phyloP scores from a whole-genome alignment of 2,113 vertebrate species.

The Cyphomyrus plagiostoma region DNA sequence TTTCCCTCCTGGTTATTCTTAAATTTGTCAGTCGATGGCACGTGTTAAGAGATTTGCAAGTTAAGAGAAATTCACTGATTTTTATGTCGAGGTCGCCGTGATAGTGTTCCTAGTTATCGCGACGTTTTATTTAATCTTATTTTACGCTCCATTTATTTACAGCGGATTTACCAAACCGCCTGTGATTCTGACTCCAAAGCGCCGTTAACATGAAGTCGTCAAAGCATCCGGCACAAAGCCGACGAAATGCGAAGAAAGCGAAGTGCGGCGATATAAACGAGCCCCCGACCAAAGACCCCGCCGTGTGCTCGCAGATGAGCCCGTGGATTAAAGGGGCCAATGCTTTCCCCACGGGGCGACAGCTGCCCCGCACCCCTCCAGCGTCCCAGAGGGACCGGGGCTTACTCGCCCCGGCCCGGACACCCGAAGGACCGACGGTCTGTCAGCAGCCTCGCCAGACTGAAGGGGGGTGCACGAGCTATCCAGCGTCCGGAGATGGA shows the following conservation, averaged over 20 bases:
- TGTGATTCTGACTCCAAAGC: too few relatives aligned
- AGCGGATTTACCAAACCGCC: background rate
- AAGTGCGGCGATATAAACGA: too few relatives aligned
- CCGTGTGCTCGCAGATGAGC: background rate
- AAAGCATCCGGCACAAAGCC: background rate
- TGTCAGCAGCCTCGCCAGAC: background rate
- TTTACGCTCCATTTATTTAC: background rate
- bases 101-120: background rate
- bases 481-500: background rate
- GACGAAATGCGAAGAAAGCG: background rate
- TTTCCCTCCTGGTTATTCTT: background rate
- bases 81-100: background rate
- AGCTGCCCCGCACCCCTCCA: slow-evolving; percentile 19
- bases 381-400: background rate
- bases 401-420: background rate
- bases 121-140: background rate
- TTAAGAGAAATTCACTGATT: background rate
- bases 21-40: background rate
- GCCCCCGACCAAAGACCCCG: background rate
- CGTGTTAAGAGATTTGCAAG: background rate
- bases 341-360: background rate
- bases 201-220: background rate
- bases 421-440: background rate
- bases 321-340: background rate
- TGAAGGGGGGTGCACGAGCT: background rate